Evolutionary conservation across 2,888 invertebrate species (phyloP).

Genomic region (Drosophila nr. perissopoda): DNA sequence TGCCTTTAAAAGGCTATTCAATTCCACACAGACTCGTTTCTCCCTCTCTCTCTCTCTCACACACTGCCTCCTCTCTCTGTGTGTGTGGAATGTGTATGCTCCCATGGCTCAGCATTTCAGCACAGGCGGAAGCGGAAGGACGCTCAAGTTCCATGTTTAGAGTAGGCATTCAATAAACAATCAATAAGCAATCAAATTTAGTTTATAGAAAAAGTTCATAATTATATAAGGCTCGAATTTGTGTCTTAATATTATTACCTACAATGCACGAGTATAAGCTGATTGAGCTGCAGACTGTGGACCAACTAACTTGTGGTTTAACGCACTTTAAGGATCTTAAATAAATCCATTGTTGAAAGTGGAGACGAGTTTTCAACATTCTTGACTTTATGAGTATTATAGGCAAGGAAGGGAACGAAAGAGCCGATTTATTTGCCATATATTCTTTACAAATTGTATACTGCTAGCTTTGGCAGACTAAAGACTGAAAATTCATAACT

Average conservation of each 20-base stretch:
- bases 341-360: not conserved
- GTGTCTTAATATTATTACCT: slow-evolving; percentile 13
- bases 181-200: slow-evolving; percentile 48
- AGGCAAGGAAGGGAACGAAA: not conserved
- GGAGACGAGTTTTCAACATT: not conserved
- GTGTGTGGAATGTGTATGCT: not conserved
- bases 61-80: not conserved
- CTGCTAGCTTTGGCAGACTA: not conserved
- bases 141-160: slow-evolving; percentile 27
- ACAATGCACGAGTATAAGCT: not conserved
- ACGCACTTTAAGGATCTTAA: not conserved
- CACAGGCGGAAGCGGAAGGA: slow-evolving; percentile 29
- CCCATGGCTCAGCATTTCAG: not conserved
- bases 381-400: not conserved
- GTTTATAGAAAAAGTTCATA: slow-evolving; percentile 35
- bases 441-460: not conserved
- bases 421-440: not conserved
- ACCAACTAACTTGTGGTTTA: not conserved
- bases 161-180: slow-evolving; percentile 36
- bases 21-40: slow-evolving; percentile 32
- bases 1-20: slow-evolving; percentile 61
- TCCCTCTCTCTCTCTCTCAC: not conserved
- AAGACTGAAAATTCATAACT: not conserved
- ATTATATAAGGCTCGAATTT: slow-evolving; percentile 28
- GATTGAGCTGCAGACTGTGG: not conserved